A percentile compares a stretch with the other conserved stretches of the same genome.
phyloP scores from a whole-genome alignment of 2,797 vertebrate species.

The Lepus townsendii region DNA sequence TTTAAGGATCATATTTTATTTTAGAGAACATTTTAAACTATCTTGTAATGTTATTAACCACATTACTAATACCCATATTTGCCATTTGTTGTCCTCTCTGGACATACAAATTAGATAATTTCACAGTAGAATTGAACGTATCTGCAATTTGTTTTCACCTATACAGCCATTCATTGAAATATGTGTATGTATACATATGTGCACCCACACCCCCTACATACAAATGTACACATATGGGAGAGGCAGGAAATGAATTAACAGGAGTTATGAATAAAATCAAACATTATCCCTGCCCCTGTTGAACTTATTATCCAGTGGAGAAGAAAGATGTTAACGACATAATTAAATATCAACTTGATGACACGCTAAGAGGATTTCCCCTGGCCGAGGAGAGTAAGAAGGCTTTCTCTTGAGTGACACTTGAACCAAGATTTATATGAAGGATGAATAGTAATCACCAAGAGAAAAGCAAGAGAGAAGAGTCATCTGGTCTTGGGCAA shows the following conservation, averaged over 20 bases:
- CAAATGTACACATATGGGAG: rapidly evolving
- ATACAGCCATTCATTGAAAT: not conserved
- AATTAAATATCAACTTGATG: not conserved
- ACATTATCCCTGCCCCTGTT: not conserved
- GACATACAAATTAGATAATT: not conserved
- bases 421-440: constrained; percentile 25
- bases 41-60: not conserved
- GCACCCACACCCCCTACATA: not conserved
- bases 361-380: not conserved
- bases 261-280: not conserved
- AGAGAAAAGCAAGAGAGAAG: not conserved
- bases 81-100: not conserved
- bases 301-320: not conserved
- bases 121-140: not conserved
- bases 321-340: not conserved
- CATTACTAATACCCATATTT: not conserved
- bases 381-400: not conserved
- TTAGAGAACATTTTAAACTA: constrained; percentile 25
- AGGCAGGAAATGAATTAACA: not conserved
- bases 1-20: not conserved
- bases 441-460: not conserved
- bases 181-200: not conserved
- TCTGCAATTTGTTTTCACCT: not conserved
- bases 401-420: not conserved
- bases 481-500: not conserved